Evolutionary conservation across 1,140 invertebrate species (phyloP).

Genomic region (Drosophila albomicans): DNA sequence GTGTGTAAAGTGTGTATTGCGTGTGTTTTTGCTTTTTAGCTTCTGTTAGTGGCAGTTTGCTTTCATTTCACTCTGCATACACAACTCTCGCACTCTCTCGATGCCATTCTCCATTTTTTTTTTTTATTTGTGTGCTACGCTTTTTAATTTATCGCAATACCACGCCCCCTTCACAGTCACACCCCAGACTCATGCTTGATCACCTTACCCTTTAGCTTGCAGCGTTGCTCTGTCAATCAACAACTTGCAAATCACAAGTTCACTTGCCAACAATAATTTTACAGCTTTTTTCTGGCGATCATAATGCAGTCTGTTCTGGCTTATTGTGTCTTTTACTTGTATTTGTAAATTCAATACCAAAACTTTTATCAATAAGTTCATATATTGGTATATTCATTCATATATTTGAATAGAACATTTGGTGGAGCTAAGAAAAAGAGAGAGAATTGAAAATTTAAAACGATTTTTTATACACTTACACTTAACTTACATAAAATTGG

Average conservation of each 20-base stretch:
- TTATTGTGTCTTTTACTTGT: no score
- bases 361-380: no score
- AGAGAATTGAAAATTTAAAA: no score
- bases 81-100: constrained; percentile 1
- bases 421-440: no score
- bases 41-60: constrained; percentile 42
- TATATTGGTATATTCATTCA: no score
- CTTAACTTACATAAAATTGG: no score
- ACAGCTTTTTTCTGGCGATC: not conserved
- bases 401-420: no score
- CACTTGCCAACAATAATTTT: not conserved
- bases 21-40: constrained; percentile 42
- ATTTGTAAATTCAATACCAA: no score
- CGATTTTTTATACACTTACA: no score
- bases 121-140: constrained; percentile 16
- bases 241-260: constrained; percentile 34
- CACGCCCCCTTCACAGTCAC: constrained; percentile 5
- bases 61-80: constrained; percentile 42
- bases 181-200: not conserved
- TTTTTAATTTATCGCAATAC: constrained; percentile 47
- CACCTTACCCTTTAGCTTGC: constrained; percentile 7
- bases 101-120: not conserved
- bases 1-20: constrained; percentile 6
- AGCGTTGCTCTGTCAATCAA: constrained; percentile 39
- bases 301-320: no score